Evolutionary conservation across 2,797 vertebrate species (phyloP).

Genomic region (Poecilia wingei): DNA sequence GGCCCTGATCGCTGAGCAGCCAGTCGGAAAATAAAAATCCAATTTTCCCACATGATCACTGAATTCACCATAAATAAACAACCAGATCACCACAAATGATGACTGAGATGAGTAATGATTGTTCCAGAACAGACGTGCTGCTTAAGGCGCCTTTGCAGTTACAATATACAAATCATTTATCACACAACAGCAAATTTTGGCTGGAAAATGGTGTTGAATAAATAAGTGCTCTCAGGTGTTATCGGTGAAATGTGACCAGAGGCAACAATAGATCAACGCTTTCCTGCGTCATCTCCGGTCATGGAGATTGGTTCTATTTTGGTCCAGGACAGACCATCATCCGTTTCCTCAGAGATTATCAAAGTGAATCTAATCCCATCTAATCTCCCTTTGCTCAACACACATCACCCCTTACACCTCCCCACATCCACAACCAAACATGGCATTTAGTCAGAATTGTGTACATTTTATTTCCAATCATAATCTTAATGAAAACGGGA

Average conservation of each 20-base stretch:
- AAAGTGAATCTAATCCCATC: constrained; percentile 61
- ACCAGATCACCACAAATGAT: background rate
- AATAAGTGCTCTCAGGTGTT: background rate
- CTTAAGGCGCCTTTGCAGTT: background rate
- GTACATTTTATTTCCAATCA: background rate
- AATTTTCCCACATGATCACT: background rate
- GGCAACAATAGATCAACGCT: background rate
- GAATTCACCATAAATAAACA: background rate
- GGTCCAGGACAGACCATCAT: constrained; percentile 42
- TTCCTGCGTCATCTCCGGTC: constrained; percentile 16
- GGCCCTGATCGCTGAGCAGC: background rate
- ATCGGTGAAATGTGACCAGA: background rate
- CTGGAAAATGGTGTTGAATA: background rate
- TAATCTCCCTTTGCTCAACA: constrained; percentile 34
- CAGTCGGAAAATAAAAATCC: background rate
- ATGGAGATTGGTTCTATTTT: constrained; percentile 46
- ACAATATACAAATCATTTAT: background rate
- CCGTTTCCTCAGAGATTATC: constrained; percentile 66
- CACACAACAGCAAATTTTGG: background rate
- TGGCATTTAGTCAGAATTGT: background rate
- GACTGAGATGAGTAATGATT: background rate
- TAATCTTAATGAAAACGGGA: background rate
- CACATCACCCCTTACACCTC: background rate
- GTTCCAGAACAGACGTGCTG: background rate
- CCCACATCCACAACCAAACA: background rate